Evolutionary conservation across 2,888 invertebrate genomes (phyloP).

Genomic region (Campoplex capitator): DNA sequence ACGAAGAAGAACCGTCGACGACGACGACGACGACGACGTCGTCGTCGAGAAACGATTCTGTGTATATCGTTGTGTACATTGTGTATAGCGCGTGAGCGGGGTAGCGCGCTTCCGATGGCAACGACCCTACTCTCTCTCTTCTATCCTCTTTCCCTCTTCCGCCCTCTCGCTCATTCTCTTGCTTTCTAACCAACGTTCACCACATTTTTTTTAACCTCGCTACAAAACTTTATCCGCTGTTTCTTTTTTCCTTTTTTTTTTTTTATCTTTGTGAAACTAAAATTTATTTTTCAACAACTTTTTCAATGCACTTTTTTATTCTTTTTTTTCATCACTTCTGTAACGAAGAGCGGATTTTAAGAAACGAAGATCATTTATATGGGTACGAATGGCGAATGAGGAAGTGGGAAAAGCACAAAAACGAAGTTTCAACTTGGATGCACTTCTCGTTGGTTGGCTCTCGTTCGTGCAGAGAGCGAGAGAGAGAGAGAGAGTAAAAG

Average conservation of each 20-base stretch:
- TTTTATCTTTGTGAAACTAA: no score
- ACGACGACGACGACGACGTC: constrained; percentile 26
- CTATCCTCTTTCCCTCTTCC: constrained; percentile 47
- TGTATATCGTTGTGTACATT: constrained; percentile 43
- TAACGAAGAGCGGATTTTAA: neutral
- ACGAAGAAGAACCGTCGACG: neutral
- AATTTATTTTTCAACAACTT: no score
- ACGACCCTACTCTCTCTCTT: constrained; percentile 81
- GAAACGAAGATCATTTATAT: neutral
- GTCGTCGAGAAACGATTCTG: constrained; percentile 34
- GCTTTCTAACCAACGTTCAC: constrained; percentile 6
- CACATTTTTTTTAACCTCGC: neutral
- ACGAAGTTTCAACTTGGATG: constrained; percentile 15
- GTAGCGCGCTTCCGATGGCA: constrained; percentile 80
- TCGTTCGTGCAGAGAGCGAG: neutral
- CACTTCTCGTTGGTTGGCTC: constrained; percentile 28
- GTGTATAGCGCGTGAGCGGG: constrained; percentile 72
- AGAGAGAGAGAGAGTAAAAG: constrained; percentile 16
- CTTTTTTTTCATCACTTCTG: neutral
- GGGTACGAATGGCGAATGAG: constrained; percentile 19
- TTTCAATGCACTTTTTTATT: neutral
- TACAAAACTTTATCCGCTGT: neutral
- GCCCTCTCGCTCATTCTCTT: constrained; percentile 35
- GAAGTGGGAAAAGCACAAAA: neutral
- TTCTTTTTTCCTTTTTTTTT: neutral